Conservation (phyloP, 2,888 invertebrate species). For the Pedicia rivosa region DNA sequence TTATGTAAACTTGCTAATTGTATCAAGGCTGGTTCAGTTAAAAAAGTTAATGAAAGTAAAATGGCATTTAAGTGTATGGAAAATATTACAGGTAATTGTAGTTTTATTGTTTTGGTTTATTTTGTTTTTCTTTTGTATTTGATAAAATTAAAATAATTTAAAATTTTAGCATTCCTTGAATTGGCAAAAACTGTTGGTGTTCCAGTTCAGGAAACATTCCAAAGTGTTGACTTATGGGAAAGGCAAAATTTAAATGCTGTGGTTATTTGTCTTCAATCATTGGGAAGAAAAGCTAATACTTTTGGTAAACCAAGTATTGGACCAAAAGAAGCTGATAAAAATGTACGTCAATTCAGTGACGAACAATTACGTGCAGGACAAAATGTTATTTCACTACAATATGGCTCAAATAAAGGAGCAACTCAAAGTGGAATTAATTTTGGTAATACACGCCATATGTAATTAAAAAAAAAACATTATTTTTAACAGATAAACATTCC, state of each 20-base stretch:
- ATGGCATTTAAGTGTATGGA: conserved; percentile 99
- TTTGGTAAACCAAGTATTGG: conserved; percentile 81
- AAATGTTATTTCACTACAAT: conserved; percentile 85
- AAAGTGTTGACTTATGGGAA: conserved; percentile 96
- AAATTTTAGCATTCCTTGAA: conserved; percentile 55
- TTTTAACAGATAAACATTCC: no score
- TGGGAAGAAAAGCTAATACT: conserved; percentile 73
- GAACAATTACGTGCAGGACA: conserved; percentile 89
- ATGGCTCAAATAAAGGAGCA: conserved; percentile 96
- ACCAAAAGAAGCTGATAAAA: conserved; percentile 92
- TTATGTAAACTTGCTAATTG: conserved; percentile 82
- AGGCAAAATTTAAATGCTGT: conserved; percentile 91
- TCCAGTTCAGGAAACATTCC: conserved; percentile 87
- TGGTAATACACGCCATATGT: conserved; percentile 96
- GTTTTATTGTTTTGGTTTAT: not conserved
- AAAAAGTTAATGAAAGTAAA: conserved; percentile 79
- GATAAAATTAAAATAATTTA: not conserved
- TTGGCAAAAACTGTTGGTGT: conserved; percentile 77
- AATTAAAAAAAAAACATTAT: conserved; percentile 31
- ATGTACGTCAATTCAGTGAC: conserved; percentile 83
- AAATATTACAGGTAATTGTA: conserved; percentile 57
- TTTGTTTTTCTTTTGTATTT: conserved; percentile 1
- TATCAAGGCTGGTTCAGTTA: conserved; percentile 71
- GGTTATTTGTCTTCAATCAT: conserved; percentile 83
- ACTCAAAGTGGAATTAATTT: conserved; percentile 93